phyloP scores from a whole-genome alignment of 2,797 vertebrate species.

The Rhyacichthys aspro region DNA sequence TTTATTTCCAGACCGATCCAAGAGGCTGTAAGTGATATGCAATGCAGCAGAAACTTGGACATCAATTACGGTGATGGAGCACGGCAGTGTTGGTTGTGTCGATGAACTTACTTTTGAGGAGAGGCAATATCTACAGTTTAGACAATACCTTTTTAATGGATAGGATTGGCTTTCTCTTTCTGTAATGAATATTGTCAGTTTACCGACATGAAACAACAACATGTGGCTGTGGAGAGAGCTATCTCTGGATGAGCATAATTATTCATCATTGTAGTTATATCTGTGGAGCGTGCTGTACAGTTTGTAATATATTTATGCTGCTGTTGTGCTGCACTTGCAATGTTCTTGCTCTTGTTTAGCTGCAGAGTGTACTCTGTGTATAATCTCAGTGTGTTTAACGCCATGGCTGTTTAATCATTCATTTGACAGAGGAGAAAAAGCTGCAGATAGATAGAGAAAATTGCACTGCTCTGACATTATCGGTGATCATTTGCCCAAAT shows the following conservation, averaged over 20 bases:
- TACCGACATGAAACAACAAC: background rate
- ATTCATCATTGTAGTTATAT: background rate
- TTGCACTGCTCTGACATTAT: background rate
- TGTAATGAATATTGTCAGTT: constrained; percentile 6
- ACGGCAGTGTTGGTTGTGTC: constrained; percentile 29
- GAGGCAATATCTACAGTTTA: constrained; percentile 19
- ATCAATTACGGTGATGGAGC: constrained; percentile 59
- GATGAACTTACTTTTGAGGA: constrained; percentile 28
- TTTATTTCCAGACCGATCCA: constrained; percentile 40
- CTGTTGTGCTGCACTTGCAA: constrained; percentile 4
- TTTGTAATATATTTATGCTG: background rate
- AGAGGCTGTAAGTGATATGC: constrained; percentile 54
- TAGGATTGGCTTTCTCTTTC: constrained; percentile 3
- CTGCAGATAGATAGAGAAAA: background rate
- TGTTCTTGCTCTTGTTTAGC: background rate
- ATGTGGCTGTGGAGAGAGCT: too few relatives aligned
- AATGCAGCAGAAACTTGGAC: constrained; percentile 59
- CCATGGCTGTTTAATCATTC: background rate
- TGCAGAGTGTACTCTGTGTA: background rate
- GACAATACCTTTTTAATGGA: constrained; percentile 7
- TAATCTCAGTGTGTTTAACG: background rate
- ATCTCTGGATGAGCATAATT: background rate
- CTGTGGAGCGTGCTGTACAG: background rate
- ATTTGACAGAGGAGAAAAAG: background rate
- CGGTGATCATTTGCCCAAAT: background rate